Evolutionary conservation across 1,140 invertebrate genomes (phyloP).

Genomic region (Sycophila sp.): DNA sequence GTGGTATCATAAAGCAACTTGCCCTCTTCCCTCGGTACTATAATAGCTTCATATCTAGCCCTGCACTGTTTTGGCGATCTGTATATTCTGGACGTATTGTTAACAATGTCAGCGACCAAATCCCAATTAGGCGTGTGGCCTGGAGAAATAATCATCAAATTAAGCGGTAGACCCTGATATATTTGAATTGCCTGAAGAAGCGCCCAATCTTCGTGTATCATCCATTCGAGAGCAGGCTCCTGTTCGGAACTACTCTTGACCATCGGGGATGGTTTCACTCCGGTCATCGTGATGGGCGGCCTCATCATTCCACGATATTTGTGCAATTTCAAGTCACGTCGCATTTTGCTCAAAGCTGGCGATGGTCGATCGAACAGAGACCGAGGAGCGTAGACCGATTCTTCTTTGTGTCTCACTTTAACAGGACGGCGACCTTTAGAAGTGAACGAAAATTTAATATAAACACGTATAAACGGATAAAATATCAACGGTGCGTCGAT

Average conservation of each 20-base stretch:
- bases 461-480: no score
- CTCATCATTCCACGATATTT: constrained; percentile 75
- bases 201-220: constrained; percentile 89
- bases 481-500: no score
- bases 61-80: constrained; percentile 90
- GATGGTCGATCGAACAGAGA: constrained; percentile 90
- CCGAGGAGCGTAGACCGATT: constrained; percentile 79
- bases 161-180: constrained; percentile 84
- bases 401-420: constrained; percentile 79
- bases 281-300: constrained; percentile 69
- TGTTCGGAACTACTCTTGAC: constrained; percentile 71
- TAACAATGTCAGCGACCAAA: constrained; percentile 91
- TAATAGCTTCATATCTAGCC: constrained; percentile 81
- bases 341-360: constrained; percentile 79
- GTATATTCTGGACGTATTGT: constrained; percentile 81
- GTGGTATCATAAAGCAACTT: constrained; percentile 80
- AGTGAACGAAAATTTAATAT: constrained; percentile 9
- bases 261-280: constrained; percentile 67
- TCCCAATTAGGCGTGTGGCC: constrained; percentile 96
- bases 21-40: constrained; percentile 88
- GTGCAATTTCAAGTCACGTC: constrained; percentile 80
- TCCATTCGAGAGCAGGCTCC: constrained; percentile 83
- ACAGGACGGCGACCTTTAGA: constrained; percentile 69
- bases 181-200: constrained; percentile 86
- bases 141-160: constrained; percentile 79